A percentile compares a stretch with the other conserved stretches of the same genome.
Evolutionary conservation across 2,113 vertebrate species (phyloP).

Genomic region (Melospiza melodia): DNA sequence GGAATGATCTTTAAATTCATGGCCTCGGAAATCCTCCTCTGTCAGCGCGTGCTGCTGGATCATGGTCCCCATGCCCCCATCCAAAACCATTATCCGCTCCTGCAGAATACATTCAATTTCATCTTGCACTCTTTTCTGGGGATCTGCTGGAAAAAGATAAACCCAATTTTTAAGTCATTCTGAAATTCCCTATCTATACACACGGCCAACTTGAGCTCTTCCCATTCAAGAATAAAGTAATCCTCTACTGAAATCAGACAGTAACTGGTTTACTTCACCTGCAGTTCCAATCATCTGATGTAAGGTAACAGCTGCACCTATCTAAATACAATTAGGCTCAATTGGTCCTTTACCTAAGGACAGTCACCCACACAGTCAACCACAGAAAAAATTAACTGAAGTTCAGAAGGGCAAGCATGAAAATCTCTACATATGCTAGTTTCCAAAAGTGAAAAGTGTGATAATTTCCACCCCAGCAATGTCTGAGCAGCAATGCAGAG

Average conservation of each 20-base stretch:
- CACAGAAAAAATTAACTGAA: neutral
- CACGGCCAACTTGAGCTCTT: neutral
- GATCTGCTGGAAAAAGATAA: slow-evolving; percentile 23
- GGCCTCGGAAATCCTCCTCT: slow-evolving; percentile 87
- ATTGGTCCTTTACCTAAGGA: neutral
- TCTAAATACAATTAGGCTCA: neutral
- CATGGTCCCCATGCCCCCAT: slow-evolving; percentile 99
- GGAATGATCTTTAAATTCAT: slow-evolving; percentile 87
- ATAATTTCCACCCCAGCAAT: neutral
- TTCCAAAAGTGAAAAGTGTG: neutral
- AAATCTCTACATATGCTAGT: neutral
- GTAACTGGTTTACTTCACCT: neutral
- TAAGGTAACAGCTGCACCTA: neutral
- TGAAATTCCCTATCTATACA: neutral
- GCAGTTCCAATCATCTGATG: neutral
- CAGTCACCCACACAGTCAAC: neutral
- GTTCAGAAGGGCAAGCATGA: neutral
- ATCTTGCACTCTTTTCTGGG: slow-evolving; percentile 53
- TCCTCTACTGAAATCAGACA: neutral
- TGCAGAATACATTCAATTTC: slow-evolving; percentile 82
- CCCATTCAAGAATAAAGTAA: neutral
- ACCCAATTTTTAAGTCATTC: neutral
- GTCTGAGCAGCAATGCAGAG: neutral
- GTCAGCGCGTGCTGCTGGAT: slow-evolving; percentile 83
- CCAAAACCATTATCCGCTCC: slow-evolving; percentile 91